Conservation (phyloP, 2,797 vertebrate species). For the Chiloscyllium punctatum region DNA sequence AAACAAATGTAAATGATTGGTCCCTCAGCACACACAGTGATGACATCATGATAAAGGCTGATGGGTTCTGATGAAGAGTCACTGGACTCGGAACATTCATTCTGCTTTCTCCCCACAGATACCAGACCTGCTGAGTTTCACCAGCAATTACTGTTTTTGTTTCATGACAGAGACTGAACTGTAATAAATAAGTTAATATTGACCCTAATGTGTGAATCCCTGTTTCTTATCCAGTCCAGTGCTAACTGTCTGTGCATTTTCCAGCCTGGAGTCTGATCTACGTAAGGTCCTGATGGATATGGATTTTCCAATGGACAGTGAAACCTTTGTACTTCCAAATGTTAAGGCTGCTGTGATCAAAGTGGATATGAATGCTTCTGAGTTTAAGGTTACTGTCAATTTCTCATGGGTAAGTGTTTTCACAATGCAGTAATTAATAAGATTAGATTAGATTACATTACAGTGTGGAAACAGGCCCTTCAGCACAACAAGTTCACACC, state of each 20-base stretch:
- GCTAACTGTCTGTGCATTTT: neutral
- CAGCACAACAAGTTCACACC: too few species aligned
- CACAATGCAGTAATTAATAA: neutral
- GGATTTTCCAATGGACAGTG: neutral
- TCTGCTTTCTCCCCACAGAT: too few species aligned
- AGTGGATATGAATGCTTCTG: rapidly evolving
- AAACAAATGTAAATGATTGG: neutral
- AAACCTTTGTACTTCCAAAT: neutral
- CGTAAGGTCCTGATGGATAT: neutral
- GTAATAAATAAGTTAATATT: neutral
- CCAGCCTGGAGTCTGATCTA: neutral
- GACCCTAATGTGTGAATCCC: too few species aligned
- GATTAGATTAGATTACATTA: too few species aligned
- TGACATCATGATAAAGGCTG: too few species aligned
- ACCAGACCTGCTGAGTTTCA: too few species aligned
- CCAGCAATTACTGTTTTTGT: too few species aligned
- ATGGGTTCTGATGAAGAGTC: too few species aligned
- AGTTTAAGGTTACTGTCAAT: neutral
- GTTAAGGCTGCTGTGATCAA: neutral
- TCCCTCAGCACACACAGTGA: neutral
- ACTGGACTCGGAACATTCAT: too few species aligned
- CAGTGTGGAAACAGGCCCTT: too few species aligned
- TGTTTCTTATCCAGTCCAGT: neutral
- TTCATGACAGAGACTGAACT: neutral
- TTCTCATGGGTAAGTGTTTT: neutral